Conservation (phyloP, 2,797 vertebrate genomes). For the Brotogeris chrysoptera region DNA sequence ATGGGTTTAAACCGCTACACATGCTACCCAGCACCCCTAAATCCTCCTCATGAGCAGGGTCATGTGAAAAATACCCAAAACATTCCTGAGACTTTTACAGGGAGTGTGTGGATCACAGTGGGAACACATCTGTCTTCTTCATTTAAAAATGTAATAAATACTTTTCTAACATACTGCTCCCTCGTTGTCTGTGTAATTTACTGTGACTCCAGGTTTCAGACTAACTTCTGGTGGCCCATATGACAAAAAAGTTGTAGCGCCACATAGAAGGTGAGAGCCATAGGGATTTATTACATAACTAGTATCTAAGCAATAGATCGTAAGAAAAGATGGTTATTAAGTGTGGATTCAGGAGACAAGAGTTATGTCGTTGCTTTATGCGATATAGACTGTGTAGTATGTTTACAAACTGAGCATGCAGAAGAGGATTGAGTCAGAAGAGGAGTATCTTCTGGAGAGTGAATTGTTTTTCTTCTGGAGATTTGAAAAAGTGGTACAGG, state of each 20-base stretch:
- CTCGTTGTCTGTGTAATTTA: background rate
- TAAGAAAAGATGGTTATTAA: background rate
- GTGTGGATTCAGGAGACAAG: background rate
- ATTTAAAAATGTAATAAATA: background rate
- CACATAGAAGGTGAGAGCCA: background rate
- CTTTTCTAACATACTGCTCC: conserved; percentile 31
- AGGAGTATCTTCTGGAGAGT: background rate
- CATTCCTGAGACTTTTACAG: background rate
- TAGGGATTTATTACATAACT: background rate
- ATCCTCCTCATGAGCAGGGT: background rate
- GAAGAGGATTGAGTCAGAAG: background rate
- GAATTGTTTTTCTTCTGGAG: background rate
- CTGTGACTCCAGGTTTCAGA: background rate
- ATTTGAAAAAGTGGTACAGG: background rate
- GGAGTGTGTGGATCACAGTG: background rate
- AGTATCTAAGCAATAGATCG: background rate
- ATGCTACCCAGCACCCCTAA: background rate
- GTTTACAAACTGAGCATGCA: background rate
- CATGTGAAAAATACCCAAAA: background rate
- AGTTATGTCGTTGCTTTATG: background rate
- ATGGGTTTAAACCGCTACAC: no score
- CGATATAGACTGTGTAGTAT: background rate
- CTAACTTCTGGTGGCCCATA: background rate
- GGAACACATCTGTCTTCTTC: background rate
- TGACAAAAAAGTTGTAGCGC: background rate